Evolutionary conservation across 2,113 vertebrate genomes (phyloP).

Genomic region (Atherinomorus stipes): DNA sequence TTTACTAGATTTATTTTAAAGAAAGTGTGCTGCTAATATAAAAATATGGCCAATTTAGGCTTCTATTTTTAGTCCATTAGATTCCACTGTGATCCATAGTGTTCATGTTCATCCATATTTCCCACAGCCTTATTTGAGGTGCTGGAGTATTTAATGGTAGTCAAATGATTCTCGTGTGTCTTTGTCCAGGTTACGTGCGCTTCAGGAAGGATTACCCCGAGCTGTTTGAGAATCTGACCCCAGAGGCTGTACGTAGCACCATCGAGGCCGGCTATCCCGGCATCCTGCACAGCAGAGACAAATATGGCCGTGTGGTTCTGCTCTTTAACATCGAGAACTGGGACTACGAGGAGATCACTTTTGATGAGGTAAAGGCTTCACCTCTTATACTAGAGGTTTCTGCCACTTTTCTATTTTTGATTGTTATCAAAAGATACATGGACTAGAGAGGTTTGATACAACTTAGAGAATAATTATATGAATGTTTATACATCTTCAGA

Average conservation of each 20-base stretch:
- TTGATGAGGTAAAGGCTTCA: constrained; percentile 87
- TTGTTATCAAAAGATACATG: not conserved
- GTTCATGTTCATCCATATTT: too few relatives aligned
- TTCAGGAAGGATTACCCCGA: constrained; percentile 96
- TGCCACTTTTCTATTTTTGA: not conserved
- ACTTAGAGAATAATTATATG: not conserved
- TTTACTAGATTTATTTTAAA: constrained; percentile 4
- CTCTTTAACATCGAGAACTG: constrained; percentile 99
- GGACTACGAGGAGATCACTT: constrained; percentile 97
- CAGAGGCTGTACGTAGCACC: constrained; percentile 93
- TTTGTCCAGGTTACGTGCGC: constrained; percentile 89
- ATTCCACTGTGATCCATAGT: too few relatives aligned
- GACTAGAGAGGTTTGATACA: not conserved
- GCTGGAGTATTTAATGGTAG: too few relatives aligned
- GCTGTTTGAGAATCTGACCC: constrained; percentile 92
- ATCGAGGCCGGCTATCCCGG: constrained; percentile 97
- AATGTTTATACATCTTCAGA: constrained; percentile 77
- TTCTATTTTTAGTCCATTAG: too few relatives aligned
- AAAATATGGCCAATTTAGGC: too few relatives aligned
- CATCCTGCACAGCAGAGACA: constrained; percentile 92
- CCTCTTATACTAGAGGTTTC: not conserved
- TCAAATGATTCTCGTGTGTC: not conserved
- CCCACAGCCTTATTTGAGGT: too few relatives aligned
- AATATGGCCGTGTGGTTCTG: constrained; percentile 94
- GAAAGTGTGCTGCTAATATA: too few relatives aligned